Evolutionary conservation across 2,888 invertebrate species (phyloP).

Genomic region (Caenorhabditis afra): DNA sequence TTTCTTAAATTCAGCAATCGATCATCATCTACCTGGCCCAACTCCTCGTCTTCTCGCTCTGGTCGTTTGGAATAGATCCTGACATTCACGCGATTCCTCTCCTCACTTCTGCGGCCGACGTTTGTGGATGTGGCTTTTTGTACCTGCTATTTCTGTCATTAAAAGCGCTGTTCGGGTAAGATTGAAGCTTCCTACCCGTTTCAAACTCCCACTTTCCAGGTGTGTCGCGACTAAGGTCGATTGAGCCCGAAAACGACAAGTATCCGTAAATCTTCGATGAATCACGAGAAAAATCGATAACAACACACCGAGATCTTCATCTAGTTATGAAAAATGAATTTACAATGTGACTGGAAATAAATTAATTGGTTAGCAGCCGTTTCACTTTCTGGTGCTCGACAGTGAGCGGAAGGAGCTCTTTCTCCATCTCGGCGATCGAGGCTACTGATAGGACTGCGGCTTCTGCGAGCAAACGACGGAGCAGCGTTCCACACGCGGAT

Average conservation of each 20-base stretch:
- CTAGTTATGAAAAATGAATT: background rate
- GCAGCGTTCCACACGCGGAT: conserved; percentile 51
- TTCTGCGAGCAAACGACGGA: conserved; percentile 52
- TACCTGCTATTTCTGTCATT: conserved; percentile 41
- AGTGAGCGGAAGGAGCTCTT: conserved; percentile 21
- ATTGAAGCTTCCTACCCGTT: background rate
- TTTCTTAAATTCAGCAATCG: conserved; percentile 26
- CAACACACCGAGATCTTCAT: conserved; percentile 9
- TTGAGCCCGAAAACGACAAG: too few species aligned
- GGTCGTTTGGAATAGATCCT: conserved; percentile 59
- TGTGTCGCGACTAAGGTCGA: too few species aligned
- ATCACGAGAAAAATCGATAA: too few species aligned
- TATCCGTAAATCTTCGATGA: too few species aligned
- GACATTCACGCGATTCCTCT: conserved; percentile 68
- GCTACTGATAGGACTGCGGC: conserved; percentile 55
- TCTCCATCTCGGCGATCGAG: conserved; percentile 50
- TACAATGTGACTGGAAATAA: background rate
- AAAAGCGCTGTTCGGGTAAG: conserved; percentile 21
- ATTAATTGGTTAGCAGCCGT: background rate
- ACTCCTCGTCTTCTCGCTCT: conserved; percentile 54
- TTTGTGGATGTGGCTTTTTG: conserved; percentile 62
- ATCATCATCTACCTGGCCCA: conserved; percentile 61
- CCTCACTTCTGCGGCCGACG: conserved; percentile 63
- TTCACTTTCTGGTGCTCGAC: background rate
- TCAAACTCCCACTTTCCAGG: too few species aligned